Percentiles rank a stretch among this genome's conserved stretches.
Evolutionary conservation across 2,113 vertebrate species (phyloP).

Genomic region (Pangasianodon hypophthalmus): DNA sequence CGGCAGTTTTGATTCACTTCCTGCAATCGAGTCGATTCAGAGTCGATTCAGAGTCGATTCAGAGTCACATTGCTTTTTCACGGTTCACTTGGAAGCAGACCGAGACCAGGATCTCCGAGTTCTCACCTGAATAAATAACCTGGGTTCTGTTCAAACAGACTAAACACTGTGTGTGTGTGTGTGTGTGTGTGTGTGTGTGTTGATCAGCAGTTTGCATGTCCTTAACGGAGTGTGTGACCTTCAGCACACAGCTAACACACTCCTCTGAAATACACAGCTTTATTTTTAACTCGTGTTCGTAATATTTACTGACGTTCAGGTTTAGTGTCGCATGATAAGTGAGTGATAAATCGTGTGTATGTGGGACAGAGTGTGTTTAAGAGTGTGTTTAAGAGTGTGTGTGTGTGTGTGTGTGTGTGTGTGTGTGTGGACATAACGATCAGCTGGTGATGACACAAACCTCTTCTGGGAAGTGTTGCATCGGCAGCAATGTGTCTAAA

Average conservation of each 20-base stretch:
- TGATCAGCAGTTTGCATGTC: neutral
- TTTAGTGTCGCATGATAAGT: slow-evolving; percentile 2
- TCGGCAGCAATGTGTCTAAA: slow-evolving; percentile 16
- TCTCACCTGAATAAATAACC: neutral
- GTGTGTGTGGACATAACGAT: neutral
- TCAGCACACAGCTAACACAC: neutral
- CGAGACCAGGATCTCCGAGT: neutral
- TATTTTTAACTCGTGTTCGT: slow-evolving; percentile 3
- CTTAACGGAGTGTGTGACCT: neutral
- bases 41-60: neutral
- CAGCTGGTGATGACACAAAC: neutral
- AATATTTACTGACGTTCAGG: slow-evolving; percentile 10
- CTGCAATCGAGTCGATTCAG: neutral
- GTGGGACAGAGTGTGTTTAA: neutral
- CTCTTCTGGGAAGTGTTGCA: slow-evolving; percentile 31
- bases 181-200: neutral
- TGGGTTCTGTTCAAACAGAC: neutral
- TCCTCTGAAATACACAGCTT: neutral
- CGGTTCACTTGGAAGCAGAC: neutral
- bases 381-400: neutral
- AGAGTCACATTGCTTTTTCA: neutral
- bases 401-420: neutral
- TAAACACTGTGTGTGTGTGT: neutral
- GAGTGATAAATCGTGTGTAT: neutral
- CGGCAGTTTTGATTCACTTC: neutral